Evolutionary conservation across 2,797 vertebrate species (phyloP), one percentile per base, ranked within the genome.

Genomic region (Myotis myotis): DNA sequence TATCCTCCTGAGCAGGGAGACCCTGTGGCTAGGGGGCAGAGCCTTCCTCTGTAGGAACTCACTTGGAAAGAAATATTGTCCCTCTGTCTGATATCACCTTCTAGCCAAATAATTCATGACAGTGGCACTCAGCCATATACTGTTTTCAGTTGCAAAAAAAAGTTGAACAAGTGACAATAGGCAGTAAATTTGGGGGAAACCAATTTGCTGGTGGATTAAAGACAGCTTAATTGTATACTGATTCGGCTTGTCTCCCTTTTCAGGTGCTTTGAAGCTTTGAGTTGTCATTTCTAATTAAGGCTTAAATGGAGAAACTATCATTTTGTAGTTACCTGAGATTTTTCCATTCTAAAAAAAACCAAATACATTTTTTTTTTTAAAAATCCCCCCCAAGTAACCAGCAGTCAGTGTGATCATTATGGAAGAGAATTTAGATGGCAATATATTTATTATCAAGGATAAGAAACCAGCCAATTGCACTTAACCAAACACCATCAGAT

Each of bases 351-450:
- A 91, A 85, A 96, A 97, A 88, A 89, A 81, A 55, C 97, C 97
- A 96, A 51, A 64, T 83, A 96, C 92, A 87, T 83, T 44, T 94
- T 89, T 60, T 64, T 55, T 88, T n/a, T n/a, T n/a, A 44, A 84
- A 98, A 98, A 96, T 90, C 76, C 96, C 97, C 97, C 98, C 98
- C 97, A 97, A 97, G 96, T 97, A 98, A 98, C 98, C 98, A 98
- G 98, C 98, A 98, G 98, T 98, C 98, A 98, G 98, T 97, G 95
- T 97, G 98, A 98, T 98, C 96, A 98, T 98, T 98, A 98, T 98
- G 98, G 98, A 98, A 98, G 97, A 98, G 98, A 98, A 98, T 98
- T 98, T 98, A 97, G 97, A 94, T 23, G 57, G 57, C 0, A 25
- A 95, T 82, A 95, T 11, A 85, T 97, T 78, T 91, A 91, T 79